A percentile compares a stretch with the other conserved stretches of the same genome.
Evolutionary conservation across 2,888 invertebrate species (phyloP).

Genomic region (Dryomyza anilis): DNA sequence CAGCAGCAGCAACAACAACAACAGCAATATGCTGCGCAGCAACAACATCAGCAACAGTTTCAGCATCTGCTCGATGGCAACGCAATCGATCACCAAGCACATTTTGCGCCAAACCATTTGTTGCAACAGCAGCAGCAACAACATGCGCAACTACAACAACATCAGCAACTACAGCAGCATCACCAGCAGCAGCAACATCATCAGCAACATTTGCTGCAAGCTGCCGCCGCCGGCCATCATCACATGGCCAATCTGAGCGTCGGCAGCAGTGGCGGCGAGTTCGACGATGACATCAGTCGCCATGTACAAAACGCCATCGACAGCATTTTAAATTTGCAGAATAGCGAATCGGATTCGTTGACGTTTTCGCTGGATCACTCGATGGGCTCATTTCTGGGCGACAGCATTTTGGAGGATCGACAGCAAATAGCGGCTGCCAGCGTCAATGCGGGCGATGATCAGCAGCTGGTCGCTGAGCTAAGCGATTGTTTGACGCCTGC

Average conservation of each 20-base stretch:
- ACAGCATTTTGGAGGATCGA: constrained; percentile 56
- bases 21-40: constrained; percentile 37
- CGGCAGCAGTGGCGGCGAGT: constrained; percentile 50
- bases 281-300: constrained; percentile 72
- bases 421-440: constrained; percentile 43
- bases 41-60: constrained; percentile 47
- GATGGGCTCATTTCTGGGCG: constrained; percentile 58
- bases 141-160: constrained; percentile 32
- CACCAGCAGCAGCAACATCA: constrained; percentile 43
- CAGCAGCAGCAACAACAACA: constrained; percentile 50
- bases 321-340: constrained; percentile 75
- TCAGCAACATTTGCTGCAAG: constrained; percentile 42
- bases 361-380: constrained; percentile 57
- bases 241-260: constrained; percentile 37
- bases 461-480: constrained; percentile 53
- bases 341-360: constrained; percentile 61
- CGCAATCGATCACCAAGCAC: constrained; percentile 33
- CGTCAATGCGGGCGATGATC: constrained; percentile 44
- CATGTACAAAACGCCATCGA: constrained; percentile 83
- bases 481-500: constrained; percentile 52
- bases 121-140: constrained; percentile 36
- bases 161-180: constrained; percentile 42
- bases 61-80: constrained; percentile 38
- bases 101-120: constrained; percentile 7
- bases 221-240: constrained; percentile 39